A percentile compares a stretch with the other conserved stretches of the same genome.
Conservation (phyloP, 2,113 vertebrate genomes). For the Montifringilla adamsi region DNA sequence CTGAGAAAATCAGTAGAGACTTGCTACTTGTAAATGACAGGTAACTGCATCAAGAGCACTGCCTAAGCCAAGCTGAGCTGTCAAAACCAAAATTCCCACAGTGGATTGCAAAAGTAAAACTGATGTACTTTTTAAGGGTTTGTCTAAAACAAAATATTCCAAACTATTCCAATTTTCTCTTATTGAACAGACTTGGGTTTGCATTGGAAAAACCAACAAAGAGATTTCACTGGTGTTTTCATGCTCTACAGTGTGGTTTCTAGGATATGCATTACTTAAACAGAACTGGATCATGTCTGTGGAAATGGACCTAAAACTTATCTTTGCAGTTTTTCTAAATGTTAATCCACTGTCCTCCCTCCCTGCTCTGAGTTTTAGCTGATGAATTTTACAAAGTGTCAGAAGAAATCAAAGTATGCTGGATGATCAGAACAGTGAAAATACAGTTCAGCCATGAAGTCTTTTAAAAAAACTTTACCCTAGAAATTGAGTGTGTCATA, state of each 20-base stretch:
- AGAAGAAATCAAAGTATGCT: background rate
- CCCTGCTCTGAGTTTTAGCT: background rate
- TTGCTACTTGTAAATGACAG: constrained; percentile 1
- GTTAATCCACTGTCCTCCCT: background rate
- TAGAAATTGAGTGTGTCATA: background rate
- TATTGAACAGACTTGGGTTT: background rate
- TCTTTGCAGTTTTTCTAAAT: background rate
- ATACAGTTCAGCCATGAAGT: background rate
- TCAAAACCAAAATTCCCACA: background rate
- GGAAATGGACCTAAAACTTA: background rate
- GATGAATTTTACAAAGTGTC: background rate
- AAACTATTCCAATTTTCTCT: background rate
- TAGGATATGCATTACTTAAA: background rate
- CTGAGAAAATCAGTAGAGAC: background rate
- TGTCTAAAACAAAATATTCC: background rate
- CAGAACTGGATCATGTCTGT: background rate
- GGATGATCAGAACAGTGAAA: background rate
- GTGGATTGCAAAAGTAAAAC: background rate
- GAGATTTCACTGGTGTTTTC: background rate
- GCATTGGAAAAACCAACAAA: background rate
- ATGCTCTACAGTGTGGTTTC: background rate
- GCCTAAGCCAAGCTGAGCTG: background rate
- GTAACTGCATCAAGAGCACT: background rate
- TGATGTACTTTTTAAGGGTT: background rate
- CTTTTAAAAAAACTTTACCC: background rate